Evolutionary conservation across 2,113 vertebrate species (phyloP), one percentile per base, ranked within the genome.

Genomic region (Tetrao urogallus): DNA sequence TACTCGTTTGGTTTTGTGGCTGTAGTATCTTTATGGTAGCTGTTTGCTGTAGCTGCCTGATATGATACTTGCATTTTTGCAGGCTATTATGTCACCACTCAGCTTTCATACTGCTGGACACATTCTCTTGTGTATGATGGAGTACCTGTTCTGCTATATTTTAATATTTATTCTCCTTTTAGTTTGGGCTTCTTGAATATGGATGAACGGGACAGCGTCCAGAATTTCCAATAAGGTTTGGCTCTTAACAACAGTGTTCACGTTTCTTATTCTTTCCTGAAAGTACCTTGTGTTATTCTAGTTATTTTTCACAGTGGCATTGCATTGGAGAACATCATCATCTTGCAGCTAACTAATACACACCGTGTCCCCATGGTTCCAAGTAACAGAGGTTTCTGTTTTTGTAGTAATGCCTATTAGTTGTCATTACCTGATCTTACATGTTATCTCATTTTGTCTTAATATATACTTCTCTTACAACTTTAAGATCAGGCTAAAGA

Each of bases 391-490:
- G 7, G 19, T 58, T 78, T 77, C 60, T 81, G 19, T 8, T 84
- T 84, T 75, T 78, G 3, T 52, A 75, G 38, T 91, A 87, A 67
- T 43, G 16, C 6, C 88, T 83, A 42, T 73, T 95, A 80, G 27
- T 54, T 28, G 52, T 28, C 27, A 28, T 54, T 28, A 54, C 27
- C 52, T 54, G 15, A 54, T 54, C 17, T 17, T 30, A 54, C 27
- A 16, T 30, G 27, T 28, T 5, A 19, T 54, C 13, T 47, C 45
- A 58, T 56, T 94, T 12, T 63, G 15, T 40, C 40, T 40, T 40
- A 4, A 40, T 40, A 13, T 13, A 40, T 40, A 40, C 40, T 40
- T 40, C 40, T 40, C 40, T 40, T 40, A 40, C 40, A 40, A 40
- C 40, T 40, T 40, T 40, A 40, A 40, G 40, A 40, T 40, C 40